Conservation (phyloP, 2,797 vertebrate genomes). For the Myripristis murdjan region DNA sequence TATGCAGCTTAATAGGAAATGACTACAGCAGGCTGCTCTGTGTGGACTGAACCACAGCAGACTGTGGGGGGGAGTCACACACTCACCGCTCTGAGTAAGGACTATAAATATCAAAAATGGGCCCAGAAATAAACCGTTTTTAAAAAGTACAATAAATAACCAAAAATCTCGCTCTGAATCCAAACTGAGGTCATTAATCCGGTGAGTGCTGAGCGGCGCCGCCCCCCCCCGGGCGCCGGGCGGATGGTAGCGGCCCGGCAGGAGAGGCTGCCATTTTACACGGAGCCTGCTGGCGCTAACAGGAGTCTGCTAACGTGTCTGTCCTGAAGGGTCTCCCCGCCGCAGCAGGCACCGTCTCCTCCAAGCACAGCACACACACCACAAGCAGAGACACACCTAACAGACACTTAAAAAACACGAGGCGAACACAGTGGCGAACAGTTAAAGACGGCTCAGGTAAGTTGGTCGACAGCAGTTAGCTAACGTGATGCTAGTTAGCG, state of each 20-base stretch:
- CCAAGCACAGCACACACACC: background rate
- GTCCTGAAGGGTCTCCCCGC: conserved; percentile 12
- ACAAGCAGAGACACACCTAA: conserved; percentile 23
- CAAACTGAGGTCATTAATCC: too few species aligned
- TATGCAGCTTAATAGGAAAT: background rate
- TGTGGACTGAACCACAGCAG: conserved; percentile 55
- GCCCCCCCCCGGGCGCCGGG: too few species aligned
- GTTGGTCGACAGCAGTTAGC: conserved; percentile 55
- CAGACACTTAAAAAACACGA: conserved; percentile 41
- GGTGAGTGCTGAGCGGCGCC: too few species aligned
- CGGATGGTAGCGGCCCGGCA: conserved; percentile 38
- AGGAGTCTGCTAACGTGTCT: conserved; percentile 31
- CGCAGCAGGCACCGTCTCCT: conserved; percentile 7
- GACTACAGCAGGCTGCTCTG: background rate
- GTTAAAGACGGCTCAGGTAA: conserved; percentile 54
- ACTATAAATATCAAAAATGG: background rate
- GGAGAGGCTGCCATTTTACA: conserved; percentile 71
- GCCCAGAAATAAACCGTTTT: rapidly evolving
- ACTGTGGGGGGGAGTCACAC: conserved; percentile 14
- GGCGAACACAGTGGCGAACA: conserved; percentile 49
- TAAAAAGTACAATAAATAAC: too few species aligned
- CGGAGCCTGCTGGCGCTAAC: conserved; percentile 40
- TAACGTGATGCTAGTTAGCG: conserved; percentile 33
- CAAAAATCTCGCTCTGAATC: too few species aligned
- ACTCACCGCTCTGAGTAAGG: background rate